Evolutionary conservation across 2,888 invertebrate species (phyloP).

Genomic region (Biston betularia): DNA sequence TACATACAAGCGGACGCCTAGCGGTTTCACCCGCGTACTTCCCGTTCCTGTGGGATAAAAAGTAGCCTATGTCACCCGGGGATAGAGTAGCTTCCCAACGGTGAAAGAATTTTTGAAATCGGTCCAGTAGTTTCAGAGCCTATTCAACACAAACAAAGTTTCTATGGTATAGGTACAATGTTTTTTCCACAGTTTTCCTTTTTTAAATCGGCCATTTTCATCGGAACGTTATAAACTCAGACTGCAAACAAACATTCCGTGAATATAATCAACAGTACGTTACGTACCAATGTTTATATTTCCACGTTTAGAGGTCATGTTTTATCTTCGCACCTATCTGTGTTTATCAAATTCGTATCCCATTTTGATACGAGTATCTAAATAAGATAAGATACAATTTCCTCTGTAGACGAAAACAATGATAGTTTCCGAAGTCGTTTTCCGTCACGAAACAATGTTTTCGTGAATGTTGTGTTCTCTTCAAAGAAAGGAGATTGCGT

Average conservation of each 20-base stretch:
- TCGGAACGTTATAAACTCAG: not conserved
- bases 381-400: conserved; percentile 27
- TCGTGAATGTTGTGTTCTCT: conserved; percentile 23
- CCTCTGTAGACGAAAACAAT: conserved; percentile 18
- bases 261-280: not conserved
- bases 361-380: conserved; percentile 17
- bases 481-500: conserved; percentile 31
- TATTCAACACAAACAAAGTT: no score
- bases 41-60: no score
- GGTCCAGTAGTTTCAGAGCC: no score
- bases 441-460: conserved; percentile 30
- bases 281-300: conserved; percentile 28
- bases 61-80: no score
- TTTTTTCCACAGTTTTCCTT: no score
- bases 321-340: conserved; percentile 36
- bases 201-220: not conserved
- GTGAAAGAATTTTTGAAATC: no score
- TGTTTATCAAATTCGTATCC: not conserved
- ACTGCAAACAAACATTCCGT: not conserved
- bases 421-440: conserved; percentile 31
- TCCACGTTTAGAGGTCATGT: conserved; percentile 36
- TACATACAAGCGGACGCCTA: no score
- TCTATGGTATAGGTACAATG: no score
- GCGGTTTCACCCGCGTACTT: no score
- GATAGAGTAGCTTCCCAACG: no score